Evolutionary conservation across 2,888 invertebrate species (phyloP), one percentile per base, ranked within the genome.

Genomic region (Drosophila subsilvestris): DNA sequence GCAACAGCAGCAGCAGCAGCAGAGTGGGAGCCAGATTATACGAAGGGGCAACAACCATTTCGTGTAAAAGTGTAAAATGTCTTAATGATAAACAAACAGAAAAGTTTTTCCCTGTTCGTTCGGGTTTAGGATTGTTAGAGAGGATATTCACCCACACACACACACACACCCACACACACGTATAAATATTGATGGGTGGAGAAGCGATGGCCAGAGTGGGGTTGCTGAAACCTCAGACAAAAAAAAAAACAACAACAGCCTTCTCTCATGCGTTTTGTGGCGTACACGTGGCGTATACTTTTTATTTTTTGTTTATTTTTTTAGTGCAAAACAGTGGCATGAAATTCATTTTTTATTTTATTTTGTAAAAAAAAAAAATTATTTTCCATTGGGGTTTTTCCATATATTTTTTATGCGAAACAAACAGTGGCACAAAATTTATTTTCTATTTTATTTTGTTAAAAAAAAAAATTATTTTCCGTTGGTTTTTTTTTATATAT

Each of bases 71-170:
- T 75, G 86, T 78, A 86, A 85, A 85, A 86, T 83, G 84, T 86
- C 85, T 86, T 86, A 86, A 86, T 86, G 85, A 86, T 86, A 86
- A 86, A 86, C 88, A 86, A 86, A 86, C 80, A 86, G 83, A 88
- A 85, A 85, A 83, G 83, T 80, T 82, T 78, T 63, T 76, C 72
- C 76, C 37, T n/a, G 37, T n/a, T 37, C 57, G 63, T 47, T 42
- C 67, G 74, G 83, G 83, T 69, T 37, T 80, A 80, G 86, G 84
- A 83, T 71, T 65, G 54, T 62, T 42, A 44, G 50, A 17, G 45
- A 25, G 53, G 51, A 58, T 47, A 57, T 18, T 17, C 37, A 37
- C 32, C 3, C 37, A 37, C 32, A 32, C 37, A 37, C 37, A 37
- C 37, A 14, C 6, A n/a, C 37, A 37, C 32, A 4, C 37, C 14